Percentiles rank a stretch among this genome's conserved stretches.
These are phyloP conservation scores for Prietella phreatophila DNA, from an alignment of 2,113 vertebrate genomes.

Conservation along the genomic window DNA sequence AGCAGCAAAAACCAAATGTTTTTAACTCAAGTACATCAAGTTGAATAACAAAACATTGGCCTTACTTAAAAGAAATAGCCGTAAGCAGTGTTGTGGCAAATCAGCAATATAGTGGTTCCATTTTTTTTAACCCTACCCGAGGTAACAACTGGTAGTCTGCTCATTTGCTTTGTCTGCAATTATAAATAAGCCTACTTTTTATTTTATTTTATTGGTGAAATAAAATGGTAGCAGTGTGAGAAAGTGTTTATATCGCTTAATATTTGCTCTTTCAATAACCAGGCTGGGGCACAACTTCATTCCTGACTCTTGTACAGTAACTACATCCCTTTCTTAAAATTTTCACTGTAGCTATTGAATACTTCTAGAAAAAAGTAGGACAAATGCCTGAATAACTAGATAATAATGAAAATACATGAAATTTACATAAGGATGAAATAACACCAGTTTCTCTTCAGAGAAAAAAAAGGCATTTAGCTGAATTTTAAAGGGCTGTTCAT, in stretches of 20 bases:
- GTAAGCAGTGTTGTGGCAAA: neutral
- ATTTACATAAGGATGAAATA: neutral
- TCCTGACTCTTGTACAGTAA: no score
- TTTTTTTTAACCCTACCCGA: no score
- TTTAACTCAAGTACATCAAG: neutral
- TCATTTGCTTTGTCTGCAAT: neutral
- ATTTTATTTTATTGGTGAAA: neutral
- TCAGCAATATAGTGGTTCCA: neutral
- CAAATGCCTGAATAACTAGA: neutral
- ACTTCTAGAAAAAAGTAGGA: neutral
- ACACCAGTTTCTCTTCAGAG: neutral
- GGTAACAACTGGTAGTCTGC: neutral
- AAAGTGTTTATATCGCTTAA: neutral
- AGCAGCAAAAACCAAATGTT: neutral
- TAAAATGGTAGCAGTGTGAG: neutral
- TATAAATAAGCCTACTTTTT: neutral
- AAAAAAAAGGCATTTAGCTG: neutral
- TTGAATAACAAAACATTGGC: neutral
- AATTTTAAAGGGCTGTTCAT: neutral
- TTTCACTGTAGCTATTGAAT: neutral
- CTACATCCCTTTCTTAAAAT: no score
- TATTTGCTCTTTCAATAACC: no score
- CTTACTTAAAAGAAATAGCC: neutral
- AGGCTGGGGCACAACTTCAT: no score
- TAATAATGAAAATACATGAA: neutral